These are phyloP conservation scores for Mesocricetus auratus DNA, from an alignment of 2,113 vertebrate species.

Conservation along the genomic window DNA sequence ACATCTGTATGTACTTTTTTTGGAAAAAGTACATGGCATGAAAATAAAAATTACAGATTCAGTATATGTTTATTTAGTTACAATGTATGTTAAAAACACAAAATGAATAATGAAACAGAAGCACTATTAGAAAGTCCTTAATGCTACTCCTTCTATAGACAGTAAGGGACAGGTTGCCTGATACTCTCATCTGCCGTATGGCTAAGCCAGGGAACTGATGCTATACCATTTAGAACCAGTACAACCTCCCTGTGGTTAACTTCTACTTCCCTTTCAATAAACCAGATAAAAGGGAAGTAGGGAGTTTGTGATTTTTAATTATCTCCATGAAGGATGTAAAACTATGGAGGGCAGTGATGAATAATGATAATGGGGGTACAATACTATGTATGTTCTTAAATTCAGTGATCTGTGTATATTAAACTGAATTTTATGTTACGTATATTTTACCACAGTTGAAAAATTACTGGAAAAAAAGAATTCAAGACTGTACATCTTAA, in stretches of 20 bases:
- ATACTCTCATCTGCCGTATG: neutral
- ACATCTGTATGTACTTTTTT: neutral
- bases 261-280: conserved; percentile 39
- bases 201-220: neutral
- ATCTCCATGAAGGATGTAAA: neutral
- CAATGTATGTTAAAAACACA: neutral
- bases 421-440: neutral
- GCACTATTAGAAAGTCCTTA: neutral
- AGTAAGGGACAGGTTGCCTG: neutral
- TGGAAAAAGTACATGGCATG: neutral
- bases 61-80: neutral
- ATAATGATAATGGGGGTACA: neutral
- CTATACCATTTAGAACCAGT: neutral
- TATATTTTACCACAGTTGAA: neutral
- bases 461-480: conserved; percentile 1
- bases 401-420: neutral
- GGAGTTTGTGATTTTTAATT: neutral
- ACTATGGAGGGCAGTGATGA: neutral
- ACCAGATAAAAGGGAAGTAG: neutral
- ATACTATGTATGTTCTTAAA: neutral
- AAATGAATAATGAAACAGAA: neutral
- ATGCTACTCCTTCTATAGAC: neutral
- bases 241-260: conserved; percentile 3
- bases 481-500: neutral
- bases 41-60: conserved; percentile 22